Percentiles rank a stretch among this genome's conserved stretches.
These are phyloP conservation scores for Dione vanillae DNA, from an alignment of 2,888 invertebrate genomes.

Conservation along the genomic window DNA sequence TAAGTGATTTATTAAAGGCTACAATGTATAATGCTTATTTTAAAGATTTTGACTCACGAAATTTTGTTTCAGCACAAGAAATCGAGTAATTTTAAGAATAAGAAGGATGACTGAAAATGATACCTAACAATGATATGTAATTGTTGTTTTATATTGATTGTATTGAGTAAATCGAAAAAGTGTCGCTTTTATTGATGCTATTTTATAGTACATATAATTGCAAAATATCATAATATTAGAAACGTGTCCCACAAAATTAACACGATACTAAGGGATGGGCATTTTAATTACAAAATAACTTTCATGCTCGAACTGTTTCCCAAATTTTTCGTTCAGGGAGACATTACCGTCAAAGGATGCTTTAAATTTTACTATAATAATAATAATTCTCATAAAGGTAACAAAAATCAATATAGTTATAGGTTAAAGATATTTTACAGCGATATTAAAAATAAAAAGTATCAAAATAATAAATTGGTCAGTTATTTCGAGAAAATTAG, in stretches of 20 bases:
- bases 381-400: constrained; percentile 38
- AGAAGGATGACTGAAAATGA: constrained; percentile 6
- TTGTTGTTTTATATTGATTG: neutral
- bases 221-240: constrained; percentile 36
- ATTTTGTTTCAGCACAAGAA: constrained; percentile 64
- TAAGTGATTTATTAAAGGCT: too few relatives aligned
- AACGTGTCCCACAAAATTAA: constrained; percentile 51
- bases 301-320: constrained; percentile 55
- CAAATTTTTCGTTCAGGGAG: constrained; percentile 66
- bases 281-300: constrained; percentile 75
- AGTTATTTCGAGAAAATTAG: constrained; percentile 61
- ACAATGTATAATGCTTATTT: too few relatives aligned
- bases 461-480: constrained; percentile 55
- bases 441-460: constrained; percentile 24
- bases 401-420: constrained; percentile 28
- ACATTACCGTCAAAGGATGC: constrained; percentile 62
- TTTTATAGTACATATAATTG: neutral
- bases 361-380: constrained; percentile 49
- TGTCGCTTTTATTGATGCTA: neutral
- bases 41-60: neutral
- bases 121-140: neutral
- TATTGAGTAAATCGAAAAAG: too few relatives aligned
- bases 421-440: neutral
- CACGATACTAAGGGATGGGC: constrained; percentile 55
- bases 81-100: constrained; percentile 52